Conservation (phyloP, 2,113 vertebrate species). For the Ondatra zibethicus region DNA sequence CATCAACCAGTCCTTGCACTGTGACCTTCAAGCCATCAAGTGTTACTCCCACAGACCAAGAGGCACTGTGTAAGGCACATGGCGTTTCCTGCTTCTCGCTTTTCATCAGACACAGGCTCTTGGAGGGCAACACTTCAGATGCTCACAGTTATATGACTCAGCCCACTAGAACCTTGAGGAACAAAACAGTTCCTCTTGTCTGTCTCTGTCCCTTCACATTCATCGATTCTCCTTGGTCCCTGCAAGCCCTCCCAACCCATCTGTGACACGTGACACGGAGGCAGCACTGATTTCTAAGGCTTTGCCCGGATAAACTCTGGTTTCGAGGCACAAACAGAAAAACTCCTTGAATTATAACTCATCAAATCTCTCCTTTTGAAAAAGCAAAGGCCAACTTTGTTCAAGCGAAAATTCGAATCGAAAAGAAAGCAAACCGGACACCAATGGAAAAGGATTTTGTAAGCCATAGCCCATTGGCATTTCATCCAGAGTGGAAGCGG, state of each 20-base stretch:
- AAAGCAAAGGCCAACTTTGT: background rate
- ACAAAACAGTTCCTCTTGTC: background rate
- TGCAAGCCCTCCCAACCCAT: background rate
- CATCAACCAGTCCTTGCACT: background rate
- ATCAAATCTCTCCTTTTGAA: conserved; percentile 28
- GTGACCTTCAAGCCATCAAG: background rate
- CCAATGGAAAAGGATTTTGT: background rate
- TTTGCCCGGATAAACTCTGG: background rate
- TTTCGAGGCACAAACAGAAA: conserved; percentile 50
- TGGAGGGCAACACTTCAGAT: background rate
- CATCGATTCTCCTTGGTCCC: background rate
- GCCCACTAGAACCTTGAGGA: background rate
- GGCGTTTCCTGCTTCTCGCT: background rate
- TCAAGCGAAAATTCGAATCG: background rate
- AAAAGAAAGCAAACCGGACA: conserved; percentile 17
- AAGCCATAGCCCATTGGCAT: background rate
- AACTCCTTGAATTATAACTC: conserved; percentile 4
- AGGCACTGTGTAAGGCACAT: background rate
- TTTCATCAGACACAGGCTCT: background rate
- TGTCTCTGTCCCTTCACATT: background rate
- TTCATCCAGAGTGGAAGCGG: background rate
- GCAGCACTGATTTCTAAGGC: background rate
- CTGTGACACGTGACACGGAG: background rate
- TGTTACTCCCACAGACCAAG: background rate
- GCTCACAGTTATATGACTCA: background rate